Evolutionary conservation across 2,113 vertebrate species (phyloP).

Genomic region (Larimichthys crocea): DNA sequence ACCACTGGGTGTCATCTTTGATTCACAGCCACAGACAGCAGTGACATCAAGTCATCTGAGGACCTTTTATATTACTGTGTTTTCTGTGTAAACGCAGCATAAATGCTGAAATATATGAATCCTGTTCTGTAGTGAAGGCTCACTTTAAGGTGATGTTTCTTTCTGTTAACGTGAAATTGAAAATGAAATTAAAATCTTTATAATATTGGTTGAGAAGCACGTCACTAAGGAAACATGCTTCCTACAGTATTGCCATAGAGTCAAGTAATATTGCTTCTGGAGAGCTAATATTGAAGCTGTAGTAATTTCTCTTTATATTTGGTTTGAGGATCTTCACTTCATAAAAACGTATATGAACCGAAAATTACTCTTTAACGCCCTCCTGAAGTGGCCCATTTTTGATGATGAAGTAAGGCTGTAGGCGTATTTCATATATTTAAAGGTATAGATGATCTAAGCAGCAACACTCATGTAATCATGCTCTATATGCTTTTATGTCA

Average conservation of each 20-base stretch:
- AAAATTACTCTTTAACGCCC: constrained; percentile 31
- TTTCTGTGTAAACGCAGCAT: constrained; percentile 16
- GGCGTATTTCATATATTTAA: constrained; percentile 38
- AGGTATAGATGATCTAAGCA: constrained; percentile 31
- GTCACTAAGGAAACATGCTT: constrained; percentile 23
- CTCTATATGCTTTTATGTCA: constrained; percentile 12
- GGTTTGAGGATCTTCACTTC: constrained; percentile 11
- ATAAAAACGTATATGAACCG: constrained; percentile 38
- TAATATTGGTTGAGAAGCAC: background rate
- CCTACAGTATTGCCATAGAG: constrained; percentile 12
- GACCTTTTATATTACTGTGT: constrained; percentile 18
- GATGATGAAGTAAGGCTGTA: constrained; percentile 21
- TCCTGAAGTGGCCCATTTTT: constrained; percentile 30
- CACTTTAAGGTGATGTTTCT: constrained; percentile 8
- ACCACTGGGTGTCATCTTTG: constrained; percentile 9
- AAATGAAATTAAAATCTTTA: constrained; percentile 14
- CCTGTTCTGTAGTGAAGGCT: background rate
- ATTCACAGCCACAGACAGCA: constrained; percentile 23
- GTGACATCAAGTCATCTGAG: constrained; percentile 16
- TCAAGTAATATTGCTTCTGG: constrained; percentile 9
- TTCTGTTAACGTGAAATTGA: constrained; percentile 3
- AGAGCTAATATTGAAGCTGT: background rate
- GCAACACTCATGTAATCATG: constrained; percentile 11
- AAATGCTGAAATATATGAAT: background rate
- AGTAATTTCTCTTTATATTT: constrained; percentile 4